Base-by-base conservation (phyloP, 2,113 vertebrate genomes). In the Leucoraja erinaceus region DNA sequence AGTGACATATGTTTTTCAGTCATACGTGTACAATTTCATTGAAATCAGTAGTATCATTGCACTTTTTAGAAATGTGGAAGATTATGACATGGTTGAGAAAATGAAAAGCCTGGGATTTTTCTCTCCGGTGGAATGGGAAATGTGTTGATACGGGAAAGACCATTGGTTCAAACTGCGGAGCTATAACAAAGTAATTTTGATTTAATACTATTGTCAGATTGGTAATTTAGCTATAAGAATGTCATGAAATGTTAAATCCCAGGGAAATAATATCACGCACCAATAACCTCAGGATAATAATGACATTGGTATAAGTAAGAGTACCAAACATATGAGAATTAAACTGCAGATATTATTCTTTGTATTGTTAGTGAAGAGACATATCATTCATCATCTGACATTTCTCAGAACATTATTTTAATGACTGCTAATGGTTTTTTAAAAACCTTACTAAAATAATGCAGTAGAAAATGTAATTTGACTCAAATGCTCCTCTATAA, bases 1-100 rank as follows among this genome's bases (percentile, higher is more conserved):
- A 63, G 18, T 72, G 9, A 11, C 33, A 25, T 8, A 72, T 47
- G 25, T 72, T 22, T 61, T 70, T 90, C 63, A 22, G 16, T 47
- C 70, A 38, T 18, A 31, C 16, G 68, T 91, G 68, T 74, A 54
- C 63, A 18, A 54, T 54, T 54, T 54, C 66, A 47, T 9, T 72
- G 25, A 38, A 22, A 91, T 72, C 90, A 91, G 90, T 91, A 72
- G 90, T 72, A 91, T 91, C 68, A 91, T 72, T 91, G 90, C 90
- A 91, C 68, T 12, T 91, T 54, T 91, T 38, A 54, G 68, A 91
- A 14, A 25, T 38, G 7, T 47, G 68, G 22, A 91, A 25, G 66
- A 90, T 90, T 25, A 66, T 70, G 31, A 90, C 66, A 6, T 12
- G 25, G 33, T 25, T 74, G 54, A 70, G 33, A 47, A 91, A 72